These are phyloP conservation scores for Eristalis intricaria DNA, from an alignment of 2,888 invertebrate genomes.

Conservation along the genomic window DNA sequence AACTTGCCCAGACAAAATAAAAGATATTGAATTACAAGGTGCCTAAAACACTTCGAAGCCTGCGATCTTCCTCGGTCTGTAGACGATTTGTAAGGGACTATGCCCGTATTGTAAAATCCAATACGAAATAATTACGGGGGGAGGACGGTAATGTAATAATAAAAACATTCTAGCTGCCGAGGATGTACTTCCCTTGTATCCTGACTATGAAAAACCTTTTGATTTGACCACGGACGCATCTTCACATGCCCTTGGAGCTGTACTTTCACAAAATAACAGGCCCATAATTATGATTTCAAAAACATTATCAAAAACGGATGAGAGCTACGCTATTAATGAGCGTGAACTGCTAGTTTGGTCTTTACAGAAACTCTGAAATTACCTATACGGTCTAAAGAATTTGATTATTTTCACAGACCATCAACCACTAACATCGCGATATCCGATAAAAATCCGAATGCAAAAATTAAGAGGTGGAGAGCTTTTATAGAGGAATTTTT, in stretches of 20 bases:
- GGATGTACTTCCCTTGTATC: neutral
- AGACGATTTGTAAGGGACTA: conserved; percentile 16
- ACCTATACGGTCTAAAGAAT: no score
- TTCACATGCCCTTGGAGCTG: conserved; percentile 28
- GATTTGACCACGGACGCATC: conserved; percentile 44
- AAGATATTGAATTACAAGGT: no score
- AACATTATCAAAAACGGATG: conserved; percentile 45
- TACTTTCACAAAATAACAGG: conserved; percentile 36
- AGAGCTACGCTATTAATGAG: conserved; percentile 41
- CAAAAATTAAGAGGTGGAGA: no score
- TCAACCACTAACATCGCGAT: conserved; percentile 19
- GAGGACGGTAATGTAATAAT: neutral
- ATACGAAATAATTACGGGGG: neutral
- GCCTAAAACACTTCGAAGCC: neutral
- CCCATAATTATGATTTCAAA: conserved; percentile 33
- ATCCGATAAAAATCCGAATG: no score
- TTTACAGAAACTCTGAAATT: no score
- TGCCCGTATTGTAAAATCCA: conserved; percentile 17
- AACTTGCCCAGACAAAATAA: no score
- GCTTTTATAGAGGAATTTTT: conserved; percentile 53
- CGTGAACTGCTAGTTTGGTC: conserved; percentile 41
- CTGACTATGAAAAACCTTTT: conserved; percentile 49
- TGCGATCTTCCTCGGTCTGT: neutral
- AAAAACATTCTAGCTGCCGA: conserved; percentile 8
- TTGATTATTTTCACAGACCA: no score